phyloP scores from a whole-genome alignment of 1,140 invertebrate genomes.

The Drosophila nebulosa region DNA sequence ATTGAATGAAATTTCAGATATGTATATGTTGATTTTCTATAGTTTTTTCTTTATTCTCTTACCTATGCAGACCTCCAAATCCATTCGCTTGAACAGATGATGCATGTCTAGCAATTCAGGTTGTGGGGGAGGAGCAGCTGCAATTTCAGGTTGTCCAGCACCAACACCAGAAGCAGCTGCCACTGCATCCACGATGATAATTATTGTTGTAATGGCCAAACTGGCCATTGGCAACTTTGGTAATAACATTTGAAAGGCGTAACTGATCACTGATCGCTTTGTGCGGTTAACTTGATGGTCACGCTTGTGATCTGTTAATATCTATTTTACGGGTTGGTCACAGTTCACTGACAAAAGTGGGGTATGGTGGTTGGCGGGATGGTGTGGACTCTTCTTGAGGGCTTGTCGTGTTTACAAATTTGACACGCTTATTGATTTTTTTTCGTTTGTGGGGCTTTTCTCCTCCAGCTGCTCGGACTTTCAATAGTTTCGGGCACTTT shows the following conservation, averaged over 20 bases:
- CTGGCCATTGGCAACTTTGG: constrained; percentile 11
- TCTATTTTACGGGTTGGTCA: constrained; percentile 22
- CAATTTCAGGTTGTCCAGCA: constrained; percentile 50
- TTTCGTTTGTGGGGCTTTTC: constrained; percentile 20
- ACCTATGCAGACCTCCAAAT: constrained; percentile 76
- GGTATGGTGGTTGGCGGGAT: not conserved
- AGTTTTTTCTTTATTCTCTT: not conserved
- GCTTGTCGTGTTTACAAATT: constrained; percentile 74
- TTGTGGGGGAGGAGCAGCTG: constrained; percentile 6
- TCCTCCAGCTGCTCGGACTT: constrained; percentile 9
- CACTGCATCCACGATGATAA: constrained; percentile 27
- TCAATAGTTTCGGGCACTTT: not conserved
- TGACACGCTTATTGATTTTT: constrained; percentile 72
- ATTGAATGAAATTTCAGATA: not conserved
- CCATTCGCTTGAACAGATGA: constrained; percentile 72
- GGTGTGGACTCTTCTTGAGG: constrained; percentile 30
- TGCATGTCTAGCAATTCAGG: constrained; percentile 35
- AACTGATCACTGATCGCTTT: constrained; percentile 13
- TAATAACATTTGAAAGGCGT: constrained; percentile 37
- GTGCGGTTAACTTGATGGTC: constrained; percentile 27
- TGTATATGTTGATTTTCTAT: constrained; percentile 23
- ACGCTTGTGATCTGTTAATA: constrained; percentile 7
- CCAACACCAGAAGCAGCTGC: constrained; percentile 13
- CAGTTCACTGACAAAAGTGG: constrained; percentile 37
- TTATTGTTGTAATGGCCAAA: constrained; percentile 11